Base-by-base conservation (phyloP, 2,888 invertebrate species). In the Helicoverpa assulta region DNA sequence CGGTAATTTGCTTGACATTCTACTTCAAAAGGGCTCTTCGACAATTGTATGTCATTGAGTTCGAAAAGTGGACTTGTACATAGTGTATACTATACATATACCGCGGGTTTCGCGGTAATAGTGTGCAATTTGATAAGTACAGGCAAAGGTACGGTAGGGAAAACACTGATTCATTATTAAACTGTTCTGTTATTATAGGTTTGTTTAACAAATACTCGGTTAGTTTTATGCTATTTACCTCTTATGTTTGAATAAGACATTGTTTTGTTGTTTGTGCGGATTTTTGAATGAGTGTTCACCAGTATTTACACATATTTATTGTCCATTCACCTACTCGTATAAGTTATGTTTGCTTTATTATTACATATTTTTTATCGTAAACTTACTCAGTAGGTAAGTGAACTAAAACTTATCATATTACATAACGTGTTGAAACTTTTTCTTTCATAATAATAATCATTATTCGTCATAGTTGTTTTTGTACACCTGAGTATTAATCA, bases 1-100 rank as follows among this genome's bases (percentile, higher is more conserved):
- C 80, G 74, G 87, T 85, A 89, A 93, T 91, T 92, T 89, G 71
- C 88, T 85, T 91, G 90, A 89, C 91, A 92, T 93, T 94, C 84
- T 88, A 83, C 87, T 89, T 89, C 83, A 85, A 90, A 91, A 90
- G 88, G 91, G 85, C 88, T 87, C 82, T 72, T 82, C 85, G 85
- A 88, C 91, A 87, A 92, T 92, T 90, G 90, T 82, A 84, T 86
- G 88, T 89, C 85, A 90, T 93, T 90, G 88, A 83, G 76, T 78
- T 76, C 82, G 78, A 81, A 80, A 82, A 73, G 66, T 67, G 63
- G 67, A 67, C 33, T 40, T 29, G 53, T 60, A 58, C 74, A 73
- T 61, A 53, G 69, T 73, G 71, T 78, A 87, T 85, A 83, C 26
- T 26, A 4, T 26, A 26, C 26, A 26, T 26, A 4, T 26, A 26